These are phyloP conservation scores for Amphiura filiformis DNA, from an alignment of 35 echinoderm and acorn worm genomes.

Conservation along the genomic window DNA sequence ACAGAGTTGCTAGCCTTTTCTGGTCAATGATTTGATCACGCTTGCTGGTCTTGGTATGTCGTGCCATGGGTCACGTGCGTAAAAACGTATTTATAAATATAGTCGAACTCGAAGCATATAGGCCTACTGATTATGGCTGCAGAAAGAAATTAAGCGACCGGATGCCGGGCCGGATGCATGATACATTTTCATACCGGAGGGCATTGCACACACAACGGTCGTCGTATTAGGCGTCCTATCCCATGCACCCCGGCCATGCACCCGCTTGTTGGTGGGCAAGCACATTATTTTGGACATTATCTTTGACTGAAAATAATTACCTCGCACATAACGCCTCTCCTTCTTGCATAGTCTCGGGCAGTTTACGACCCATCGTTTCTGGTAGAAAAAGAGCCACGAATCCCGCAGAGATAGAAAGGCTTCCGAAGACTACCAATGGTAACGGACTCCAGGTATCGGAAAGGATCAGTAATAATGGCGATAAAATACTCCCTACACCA, in stretches of 20 bases:
- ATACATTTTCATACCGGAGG: no score
- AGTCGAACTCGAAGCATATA: no score
- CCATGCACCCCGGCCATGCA: not conserved
- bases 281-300: not conserved
- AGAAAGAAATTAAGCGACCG: no score
- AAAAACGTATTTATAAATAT: no score
- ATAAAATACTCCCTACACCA: conserved; percentile 29
- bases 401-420: conserved; percentile 42
- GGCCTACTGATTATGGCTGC: no score
- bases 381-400: conserved; percentile 45
- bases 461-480: conserved; percentile 37
- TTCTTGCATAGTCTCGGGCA: conserved; percentile 62
- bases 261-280: not conserved
- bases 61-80: no score
- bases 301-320: not conserved
- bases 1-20: no score
- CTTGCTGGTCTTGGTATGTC: no score
- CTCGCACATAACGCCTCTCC: conserved; percentile 31
- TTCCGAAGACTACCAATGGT: conserved; percentile 37
- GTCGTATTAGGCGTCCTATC: not conserved
- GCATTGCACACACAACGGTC: no score
- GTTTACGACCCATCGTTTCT: conserved; percentile 39
- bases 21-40: no score
- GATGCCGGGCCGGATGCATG: no score
- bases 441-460: conserved; percentile 10